Percentiles rank a stretch among this genome's conserved stretches.
phyloP scores from a whole-genome alignment of 1,140 invertebrate species.

The Brachystomella parvula region DNA sequence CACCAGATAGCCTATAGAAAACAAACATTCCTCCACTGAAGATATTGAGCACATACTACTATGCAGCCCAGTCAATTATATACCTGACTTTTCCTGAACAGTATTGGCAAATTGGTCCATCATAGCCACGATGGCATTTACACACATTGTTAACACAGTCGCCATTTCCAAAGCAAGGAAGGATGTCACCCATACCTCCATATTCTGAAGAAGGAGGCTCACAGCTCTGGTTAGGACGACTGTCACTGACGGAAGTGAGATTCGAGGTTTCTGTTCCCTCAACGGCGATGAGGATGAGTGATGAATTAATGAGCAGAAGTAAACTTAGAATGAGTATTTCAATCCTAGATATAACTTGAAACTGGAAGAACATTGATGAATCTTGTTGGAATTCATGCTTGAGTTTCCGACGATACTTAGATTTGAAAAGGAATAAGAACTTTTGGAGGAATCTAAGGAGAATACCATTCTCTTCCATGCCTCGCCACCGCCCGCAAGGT shows the following conservation, averaged over 20 bases:
- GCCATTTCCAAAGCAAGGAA: slow-evolving; percentile 23
- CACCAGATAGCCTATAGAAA: slow-evolving; percentile 60
- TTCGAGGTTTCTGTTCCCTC: not conserved
- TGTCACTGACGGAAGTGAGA: not conserved
- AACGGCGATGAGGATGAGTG: slow-evolving; percentile 27
- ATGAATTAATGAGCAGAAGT: slow-evolving; percentile 4
- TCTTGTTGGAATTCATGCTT: not conserved
- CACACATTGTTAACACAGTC: slow-evolving; percentile 58
- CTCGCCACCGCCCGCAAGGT: not conserved
- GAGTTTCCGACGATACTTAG: slow-evolving; percentile 59
- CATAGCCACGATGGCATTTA: slow-evolving; percentile 77
- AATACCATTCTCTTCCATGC: not conserved
- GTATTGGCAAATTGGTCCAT: slow-evolving; percentile 85
- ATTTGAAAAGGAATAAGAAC: slow-evolving; percentile 75
- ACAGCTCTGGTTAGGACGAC: not conserved
- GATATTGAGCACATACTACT: not conserved
- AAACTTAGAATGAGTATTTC: not conserved
- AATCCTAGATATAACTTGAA: not conserved
- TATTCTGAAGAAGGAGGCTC: not conserved
- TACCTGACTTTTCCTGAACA: slow-evolving; percentile 87
- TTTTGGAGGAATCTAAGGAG: slow-evolving; percentile 54
- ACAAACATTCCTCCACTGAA: slow-evolving; percentile 21
- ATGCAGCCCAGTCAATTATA: no score
- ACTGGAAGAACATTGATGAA: not conserved
- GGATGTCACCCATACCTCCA: not conserved